These are phyloP conservation scores for Fregetta grallaria DNA, from an alignment of 2,113 vertebrate genomes.

Conservation along the genomic window DNA sequence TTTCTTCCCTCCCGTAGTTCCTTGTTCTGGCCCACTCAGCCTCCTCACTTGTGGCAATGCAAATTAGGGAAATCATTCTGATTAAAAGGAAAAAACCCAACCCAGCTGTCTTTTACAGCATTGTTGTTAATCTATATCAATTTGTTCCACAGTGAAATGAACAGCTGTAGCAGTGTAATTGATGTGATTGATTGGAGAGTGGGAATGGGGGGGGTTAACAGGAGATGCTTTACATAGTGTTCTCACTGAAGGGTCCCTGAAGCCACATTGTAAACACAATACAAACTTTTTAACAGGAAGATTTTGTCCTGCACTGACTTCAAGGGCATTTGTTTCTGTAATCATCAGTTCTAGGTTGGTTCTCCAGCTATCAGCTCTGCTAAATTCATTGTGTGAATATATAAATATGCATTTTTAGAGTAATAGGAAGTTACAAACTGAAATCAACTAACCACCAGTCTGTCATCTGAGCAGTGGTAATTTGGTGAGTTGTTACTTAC, in stretches of 20 bases:
- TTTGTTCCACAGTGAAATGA: neutral
- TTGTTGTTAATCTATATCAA: neutral
- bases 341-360: neutral
- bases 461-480: neutral
- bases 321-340: neutral
- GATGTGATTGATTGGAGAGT: neutral
- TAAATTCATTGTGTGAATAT: neutral
- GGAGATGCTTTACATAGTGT: neutral
- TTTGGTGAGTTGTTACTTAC: neutral
- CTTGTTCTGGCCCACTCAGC: neutral
- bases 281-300: neutral
- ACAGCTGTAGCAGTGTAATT: neutral
- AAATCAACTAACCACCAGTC: neutral
- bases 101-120: neutral
- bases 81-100: neutral
- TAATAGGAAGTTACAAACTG: neutral
- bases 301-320: neutral
- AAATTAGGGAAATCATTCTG: neutral
- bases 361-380: neutral
- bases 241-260: neutral
- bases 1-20: neutral
- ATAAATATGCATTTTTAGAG: neutral
- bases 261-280: neutral
- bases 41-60: neutral
- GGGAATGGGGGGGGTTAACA: neutral